phyloP scores from a whole-genome alignment of 2,888 invertebrate species.

The Melieria picta region DNA sequence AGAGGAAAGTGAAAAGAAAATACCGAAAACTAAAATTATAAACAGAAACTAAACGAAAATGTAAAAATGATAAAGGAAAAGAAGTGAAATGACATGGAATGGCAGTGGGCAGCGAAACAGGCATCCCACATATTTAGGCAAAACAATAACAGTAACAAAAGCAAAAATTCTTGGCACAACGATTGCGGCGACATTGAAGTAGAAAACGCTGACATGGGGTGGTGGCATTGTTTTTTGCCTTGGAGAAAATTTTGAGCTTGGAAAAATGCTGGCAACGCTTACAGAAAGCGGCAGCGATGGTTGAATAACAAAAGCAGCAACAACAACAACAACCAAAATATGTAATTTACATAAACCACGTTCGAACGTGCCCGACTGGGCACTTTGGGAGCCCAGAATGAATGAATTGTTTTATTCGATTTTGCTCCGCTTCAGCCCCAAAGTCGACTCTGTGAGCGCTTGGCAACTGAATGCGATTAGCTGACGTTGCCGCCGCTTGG shows the following conservation, averaged over 20 bases:
- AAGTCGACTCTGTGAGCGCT: not conserved
- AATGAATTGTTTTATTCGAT: not conserved
- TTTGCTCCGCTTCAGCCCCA: not conserved
- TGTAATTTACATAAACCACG: slow-evolving; percentile 3
- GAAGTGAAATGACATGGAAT: not conserved
- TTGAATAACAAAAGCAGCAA: too few relatives aligned
- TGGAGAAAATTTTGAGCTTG: too few relatives aligned
- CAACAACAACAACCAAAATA: too few relatives aligned
- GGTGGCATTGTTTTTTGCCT: too few relatives aligned
- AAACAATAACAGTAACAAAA: not conserved
- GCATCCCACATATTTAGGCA: not conserved
- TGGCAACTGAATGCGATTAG: not conserved
- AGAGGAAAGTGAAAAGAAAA: not conserved
- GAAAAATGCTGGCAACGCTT: too few relatives aligned
- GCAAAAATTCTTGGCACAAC: slow-evolving; percentile 1
- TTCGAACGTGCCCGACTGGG: not conserved
- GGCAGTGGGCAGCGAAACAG: not conserved
- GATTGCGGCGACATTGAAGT: not conserved
- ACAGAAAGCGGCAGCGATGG: too few relatives aligned
- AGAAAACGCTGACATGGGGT: too few relatives aligned
- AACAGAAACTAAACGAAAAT: not conserved
- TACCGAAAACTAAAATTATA: not conserved
- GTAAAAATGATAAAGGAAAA: slow-evolving; percentile 1
- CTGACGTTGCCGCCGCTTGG: not conserved
- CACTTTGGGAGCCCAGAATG: not conserved